Evolutionary conservation across 2,888 invertebrate species (phyloP).

Genomic region (Miltochrista miniata): DNA sequence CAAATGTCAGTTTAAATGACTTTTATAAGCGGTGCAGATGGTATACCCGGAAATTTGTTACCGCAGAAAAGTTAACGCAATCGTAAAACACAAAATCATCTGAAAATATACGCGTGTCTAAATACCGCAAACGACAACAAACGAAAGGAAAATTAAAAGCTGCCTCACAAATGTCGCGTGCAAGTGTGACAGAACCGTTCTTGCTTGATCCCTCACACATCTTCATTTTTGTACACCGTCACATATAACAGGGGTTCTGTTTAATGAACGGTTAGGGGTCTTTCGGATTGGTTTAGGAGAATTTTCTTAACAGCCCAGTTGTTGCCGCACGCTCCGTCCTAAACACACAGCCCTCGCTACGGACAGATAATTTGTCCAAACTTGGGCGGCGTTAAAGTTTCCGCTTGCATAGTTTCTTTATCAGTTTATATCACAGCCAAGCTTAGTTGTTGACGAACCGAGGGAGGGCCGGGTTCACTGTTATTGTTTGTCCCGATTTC

Average conservation of each 20-base stretch:
- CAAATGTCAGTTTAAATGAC: constrained; percentile 16
- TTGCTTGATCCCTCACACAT: constrained; percentile 33
- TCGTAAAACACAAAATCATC: constrained; percentile 36
- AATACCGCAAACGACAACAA: constrained; percentile 45
- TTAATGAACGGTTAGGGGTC: constrained; percentile 45
- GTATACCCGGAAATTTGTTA: constrained; percentile 33
- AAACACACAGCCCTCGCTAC: constrained; percentile 56
- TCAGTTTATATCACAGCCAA: constrained; percentile 46
- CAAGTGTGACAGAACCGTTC: constrained; percentile 46
- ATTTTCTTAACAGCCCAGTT: constrained; percentile 54
- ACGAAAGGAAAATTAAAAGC: constrained; percentile 48
- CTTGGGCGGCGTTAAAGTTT: constrained; percentile 49
- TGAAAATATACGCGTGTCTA: constrained; percentile 35
- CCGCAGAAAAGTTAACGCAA: constrained; percentile 29
- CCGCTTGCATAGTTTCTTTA: constrained; percentile 54
- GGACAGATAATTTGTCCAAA: constrained; percentile 61
- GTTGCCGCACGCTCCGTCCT: constrained; percentile 52
- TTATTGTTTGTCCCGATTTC: constrained; percentile 29
- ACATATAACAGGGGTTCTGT: constrained; percentile 9
- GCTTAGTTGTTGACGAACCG: constrained; percentile 37
- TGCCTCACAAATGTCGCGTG: constrained; percentile 46
- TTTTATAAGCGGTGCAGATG: constrained; percentile 16
- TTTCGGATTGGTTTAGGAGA: constrained; percentile 35
- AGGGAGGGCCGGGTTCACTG: constrained; percentile 16
- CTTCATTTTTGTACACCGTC: constrained; percentile 9